Evolutionary conservation across 2,888 invertebrate genomes (phyloP).

Genomic region (Cenopis cana): DNA sequence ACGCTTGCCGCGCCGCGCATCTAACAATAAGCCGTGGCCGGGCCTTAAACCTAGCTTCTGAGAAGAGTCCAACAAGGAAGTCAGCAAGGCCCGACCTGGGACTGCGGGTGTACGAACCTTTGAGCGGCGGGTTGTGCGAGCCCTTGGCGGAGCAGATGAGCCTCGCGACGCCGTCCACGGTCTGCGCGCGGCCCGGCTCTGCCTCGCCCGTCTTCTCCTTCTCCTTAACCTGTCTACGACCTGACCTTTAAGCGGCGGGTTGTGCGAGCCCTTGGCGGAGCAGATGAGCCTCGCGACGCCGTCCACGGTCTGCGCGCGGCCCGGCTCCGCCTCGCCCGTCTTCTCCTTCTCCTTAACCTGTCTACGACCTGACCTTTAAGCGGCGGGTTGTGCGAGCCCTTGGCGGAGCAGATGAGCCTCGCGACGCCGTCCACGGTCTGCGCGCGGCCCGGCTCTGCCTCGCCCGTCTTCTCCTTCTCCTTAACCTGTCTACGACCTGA

Average conservation of each 20-base stretch:
- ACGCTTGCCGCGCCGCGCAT: too few relatives aligned
- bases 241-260: constrained; percentile 94
- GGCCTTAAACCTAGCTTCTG: too few relatives aligned
- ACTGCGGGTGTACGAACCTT: too few relatives aligned
- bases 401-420: constrained; percentile 96
- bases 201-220: constrained; percentile 96
- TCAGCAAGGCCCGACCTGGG: too few relatives aligned
- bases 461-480: constrained; percentile 96
- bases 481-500: too few relatives aligned
- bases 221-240: too few relatives aligned
- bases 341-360: too few relatives aligned
- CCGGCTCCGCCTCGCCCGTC: constrained; percentile 92
- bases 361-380: constrained; percentile 91
- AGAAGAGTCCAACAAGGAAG: too few relatives aligned
- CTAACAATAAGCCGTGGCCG: too few relatives aligned
- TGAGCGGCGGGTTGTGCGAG: constrained; percentile 94
- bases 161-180: constrained; percentile 95
- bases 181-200: constrained; percentile 93
- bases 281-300: constrained; percentile 97
- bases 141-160: constrained; percentile 97
- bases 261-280: constrained; percentile 95
- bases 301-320: constrained; percentile 94
- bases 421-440: constrained; percentile 97
- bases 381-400: constrained; percentile 94
- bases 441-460: constrained; percentile 92